Conservation (phyloP, 2,888 invertebrate genomes). For the Theretra japonica region DNA sequence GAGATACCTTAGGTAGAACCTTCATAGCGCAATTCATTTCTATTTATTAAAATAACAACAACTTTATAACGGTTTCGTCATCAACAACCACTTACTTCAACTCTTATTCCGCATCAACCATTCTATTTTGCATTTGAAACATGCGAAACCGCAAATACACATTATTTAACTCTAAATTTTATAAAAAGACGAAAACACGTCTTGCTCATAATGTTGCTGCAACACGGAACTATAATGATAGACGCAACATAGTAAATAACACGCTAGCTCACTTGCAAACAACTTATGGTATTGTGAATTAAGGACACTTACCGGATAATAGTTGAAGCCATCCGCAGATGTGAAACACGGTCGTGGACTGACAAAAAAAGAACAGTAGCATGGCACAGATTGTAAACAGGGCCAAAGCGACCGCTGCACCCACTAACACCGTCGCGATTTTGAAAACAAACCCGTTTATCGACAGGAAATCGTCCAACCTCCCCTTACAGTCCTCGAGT, state of each 20-base stretch:
- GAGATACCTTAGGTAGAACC: neutral
- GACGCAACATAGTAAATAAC: neutral
- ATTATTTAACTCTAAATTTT: neutral
- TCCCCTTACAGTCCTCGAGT: slow-evolving; percentile 92
- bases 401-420: slow-evolving; percentile 93
- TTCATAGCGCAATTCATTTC: neutral
- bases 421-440: slow-evolving; percentile 95
- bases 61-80: neutral
- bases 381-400: slow-evolving; percentile 94
- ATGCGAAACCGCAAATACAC: neutral
- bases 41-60: neutral
- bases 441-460: slow-evolving; percentile 93
- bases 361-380: slow-evolving; percentile 96
- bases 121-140: neutral
- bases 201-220: neutral
- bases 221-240: neutral
- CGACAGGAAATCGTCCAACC: slow-evolving; percentile 91
- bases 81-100: neutral
- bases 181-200: neutral
- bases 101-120: neutral
- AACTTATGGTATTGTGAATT: neutral
- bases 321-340: slow-evolving; percentile 98
- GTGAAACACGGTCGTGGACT: slow-evolving; percentile 95
- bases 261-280: neutral
- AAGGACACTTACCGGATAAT: slow-evolving; percentile 91